Percentiles rank a stretch among this genome's conserved stretches.
Conservation (phyloP, 2,113 vertebrate species). For the Siniperca knerii region DNA sequence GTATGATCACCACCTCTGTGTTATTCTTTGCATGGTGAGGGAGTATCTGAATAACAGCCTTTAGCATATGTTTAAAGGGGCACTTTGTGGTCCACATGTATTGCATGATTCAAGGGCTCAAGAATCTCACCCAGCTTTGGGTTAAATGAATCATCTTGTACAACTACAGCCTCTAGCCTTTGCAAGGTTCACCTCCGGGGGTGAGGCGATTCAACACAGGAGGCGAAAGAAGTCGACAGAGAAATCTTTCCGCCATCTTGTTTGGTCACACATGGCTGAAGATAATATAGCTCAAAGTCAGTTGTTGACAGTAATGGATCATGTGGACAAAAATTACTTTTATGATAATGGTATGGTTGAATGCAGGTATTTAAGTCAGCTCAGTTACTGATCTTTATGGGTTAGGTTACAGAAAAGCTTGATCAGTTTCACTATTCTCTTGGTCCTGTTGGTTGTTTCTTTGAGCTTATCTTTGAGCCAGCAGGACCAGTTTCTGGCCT, state of each 20-base stretch:
- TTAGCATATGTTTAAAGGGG: slow-evolving; percentile 11
- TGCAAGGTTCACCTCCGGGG: background rate
- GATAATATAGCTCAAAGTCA: slow-evolving; percentile 51
- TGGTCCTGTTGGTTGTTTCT: slow-evolving; percentile 44
- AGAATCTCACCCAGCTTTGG: background rate
- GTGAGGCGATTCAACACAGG: background rate
- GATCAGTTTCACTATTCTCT: slow-evolving; percentile 35
- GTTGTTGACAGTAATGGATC: slow-evolving; percentile 52
- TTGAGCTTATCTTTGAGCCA: slow-evolving; percentile 66
- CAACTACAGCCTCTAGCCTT: background rate
- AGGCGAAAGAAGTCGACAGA: slow-evolving; percentile 40
- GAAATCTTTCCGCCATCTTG: slow-evolving; percentile 20
- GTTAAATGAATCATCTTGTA: slow-evolving; percentile 10
- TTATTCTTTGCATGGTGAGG: background rate
- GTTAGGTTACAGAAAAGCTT: slow-evolving; percentile 57
- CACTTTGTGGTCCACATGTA: slow-evolving; percentile 10
- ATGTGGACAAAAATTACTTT: slow-evolving; percentile 34
- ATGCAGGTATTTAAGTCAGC: slow-evolving; percentile 4
- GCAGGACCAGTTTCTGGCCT: slow-evolving; percentile 52
- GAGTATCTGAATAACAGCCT: slow-evolving; percentile 16
- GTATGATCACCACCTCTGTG: background rate
- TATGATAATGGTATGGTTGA: slow-evolving; percentile 37
- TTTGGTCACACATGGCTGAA: slow-evolving; percentile 38
- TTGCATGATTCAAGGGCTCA: background rate
- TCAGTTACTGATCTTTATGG: slow-evolving; percentile 38